phyloP scores from a whole-genome alignment of 2,888 invertebrate species.

The Melangyna quadrimaculata region DNA sequence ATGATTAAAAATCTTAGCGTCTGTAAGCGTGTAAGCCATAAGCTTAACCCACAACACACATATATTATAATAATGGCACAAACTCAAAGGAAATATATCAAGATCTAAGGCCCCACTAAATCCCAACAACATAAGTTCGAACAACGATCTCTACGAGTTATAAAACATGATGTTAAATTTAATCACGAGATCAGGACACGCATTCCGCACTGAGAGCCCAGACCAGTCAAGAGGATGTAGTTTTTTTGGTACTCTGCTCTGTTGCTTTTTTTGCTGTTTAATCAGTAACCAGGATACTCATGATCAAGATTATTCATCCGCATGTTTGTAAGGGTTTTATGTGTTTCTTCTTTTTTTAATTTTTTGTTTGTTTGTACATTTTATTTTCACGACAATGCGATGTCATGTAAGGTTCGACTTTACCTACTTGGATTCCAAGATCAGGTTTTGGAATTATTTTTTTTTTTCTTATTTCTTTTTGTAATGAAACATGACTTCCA shows the following conservation, averaged over 20 bases:
- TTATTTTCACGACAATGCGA: constrained; percentile 40
- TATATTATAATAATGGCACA: background rate
- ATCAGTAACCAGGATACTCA: constrained; percentile 27
- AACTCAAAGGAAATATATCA: background rate
- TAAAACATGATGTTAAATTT: constrained; percentile 67
- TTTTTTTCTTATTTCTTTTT: background rate
- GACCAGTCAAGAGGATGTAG: constrained; percentile 19
- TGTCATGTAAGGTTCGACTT: constrained; percentile 58
- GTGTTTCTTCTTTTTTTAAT: background rate
- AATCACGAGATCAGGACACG: constrained; percentile 70
- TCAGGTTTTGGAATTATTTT: constrained; percentile 44
- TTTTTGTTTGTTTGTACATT: background rate
- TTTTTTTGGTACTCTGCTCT: too few relatives aligned
- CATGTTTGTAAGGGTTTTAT: background rate
- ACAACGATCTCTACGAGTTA: constrained; percentile 57
- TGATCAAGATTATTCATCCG: constrained; percentile 47
- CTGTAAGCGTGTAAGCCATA: background rate
- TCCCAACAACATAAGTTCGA: constrained; percentile 52
- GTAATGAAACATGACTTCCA: constrained; percentile 62
- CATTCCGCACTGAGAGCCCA: constrained; percentile 28
- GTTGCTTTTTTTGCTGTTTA: background rate
- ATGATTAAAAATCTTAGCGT: background rate
- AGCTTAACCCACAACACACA: background rate
- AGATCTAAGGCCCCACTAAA: constrained; percentile 42
- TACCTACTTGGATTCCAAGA: constrained; percentile 27